phyloP scores from a whole-genome alignment of 2,113 vertebrate genomes.

The Shinisaurus crocodilurus region DNA sequence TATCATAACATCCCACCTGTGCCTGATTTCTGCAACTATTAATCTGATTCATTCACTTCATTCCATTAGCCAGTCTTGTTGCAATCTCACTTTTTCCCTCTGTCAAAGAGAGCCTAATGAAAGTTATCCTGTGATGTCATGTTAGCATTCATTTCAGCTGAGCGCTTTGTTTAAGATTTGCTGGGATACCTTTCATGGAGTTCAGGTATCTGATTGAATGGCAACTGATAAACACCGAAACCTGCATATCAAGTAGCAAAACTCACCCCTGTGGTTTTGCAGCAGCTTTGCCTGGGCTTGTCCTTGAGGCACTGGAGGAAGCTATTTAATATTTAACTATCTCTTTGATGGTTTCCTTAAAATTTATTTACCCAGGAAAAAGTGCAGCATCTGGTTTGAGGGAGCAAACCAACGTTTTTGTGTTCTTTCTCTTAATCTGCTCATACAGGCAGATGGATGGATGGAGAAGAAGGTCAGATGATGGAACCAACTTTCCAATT shows the following conservation, averaged over 20 bases:
- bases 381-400: conserved; percentile 31
- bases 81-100: conserved; percentile 42
- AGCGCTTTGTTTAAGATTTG: conserved; percentile 51
- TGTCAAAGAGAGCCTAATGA: conserved; percentile 46
- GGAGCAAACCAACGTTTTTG: neutral
- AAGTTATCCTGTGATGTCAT: conserved; percentile 50
- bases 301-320: conserved; percentile 57
- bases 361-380: conserved; percentile 36
- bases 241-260: conserved; percentile 49
- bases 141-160: conserved; percentile 51
- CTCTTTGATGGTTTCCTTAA: conserved; percentile 62
- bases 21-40: conserved; percentile 57
- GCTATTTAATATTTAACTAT: conserved; percentile 68
- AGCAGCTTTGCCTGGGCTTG: conserved; percentile 41
- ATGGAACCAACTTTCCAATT: neutral
- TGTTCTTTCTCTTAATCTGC: neutral
- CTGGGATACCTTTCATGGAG: conserved; percentile 50
- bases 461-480: conserved; percentile 24
- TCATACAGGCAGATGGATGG: conserved; percentile 21
- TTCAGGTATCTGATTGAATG: conserved; percentile 42
- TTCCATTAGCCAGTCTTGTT: conserved; percentile 61
- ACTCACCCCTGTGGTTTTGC: conserved; percentile 44
- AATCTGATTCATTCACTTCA: conserved; percentile 50
- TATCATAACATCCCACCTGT: conserved; percentile 54
- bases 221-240: conserved; percentile 60